Base-by-base conservation (phyloP, 2,113 vertebrate genomes). In the human region DNA sequence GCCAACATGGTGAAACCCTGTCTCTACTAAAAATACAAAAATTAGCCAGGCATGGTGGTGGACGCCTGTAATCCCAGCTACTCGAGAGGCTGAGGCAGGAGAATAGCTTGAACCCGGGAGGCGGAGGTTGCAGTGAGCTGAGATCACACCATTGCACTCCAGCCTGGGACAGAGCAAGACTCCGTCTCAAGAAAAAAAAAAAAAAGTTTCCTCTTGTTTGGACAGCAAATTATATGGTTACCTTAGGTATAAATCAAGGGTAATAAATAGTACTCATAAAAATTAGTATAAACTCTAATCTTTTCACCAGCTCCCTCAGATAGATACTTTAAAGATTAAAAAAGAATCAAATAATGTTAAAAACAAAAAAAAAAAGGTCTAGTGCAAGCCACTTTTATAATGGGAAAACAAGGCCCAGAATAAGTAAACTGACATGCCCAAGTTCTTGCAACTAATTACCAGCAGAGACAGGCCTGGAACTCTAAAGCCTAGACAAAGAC, bases 351-450 rank as follows among this genome's bases (percentile, higher is more conserved):
- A 89, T 35, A 66, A 92, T 59, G 66, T 86, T 90, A 93, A 90
- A 94, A 92, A 48, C n/a, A 16, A 18, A 90, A 94, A 97, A n/a
- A 97, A 40, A 90, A 85, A 66, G 86, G 35, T 93, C 38, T 64
- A 94, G 40, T 80, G 55, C 59, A 97, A 94, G 80, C 38, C 38
- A 72, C 25, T 93, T 94, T 90, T 83, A 94, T 89, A 93, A 91
- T 52, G 57, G 23, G n/a, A 48, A 93, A 95, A 89, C 35, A 45
- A 82, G 30, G 45, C 35, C 11, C 43, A 89, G 87, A 70, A 86
- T 86, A 96, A 91, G n/a, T 90, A 90, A 84, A 88, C 9, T 80
- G 20, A 61, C 32, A 86, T 75, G 30, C 16, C 45, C 38, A 6
- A 81, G 38, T 52, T 90, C 38, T 88, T 95, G 23, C 30, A 80